phyloP scores from a whole-genome alignment of 35 echinoderm and acorn worm genomes.

The Acanthaster planci region DNA sequence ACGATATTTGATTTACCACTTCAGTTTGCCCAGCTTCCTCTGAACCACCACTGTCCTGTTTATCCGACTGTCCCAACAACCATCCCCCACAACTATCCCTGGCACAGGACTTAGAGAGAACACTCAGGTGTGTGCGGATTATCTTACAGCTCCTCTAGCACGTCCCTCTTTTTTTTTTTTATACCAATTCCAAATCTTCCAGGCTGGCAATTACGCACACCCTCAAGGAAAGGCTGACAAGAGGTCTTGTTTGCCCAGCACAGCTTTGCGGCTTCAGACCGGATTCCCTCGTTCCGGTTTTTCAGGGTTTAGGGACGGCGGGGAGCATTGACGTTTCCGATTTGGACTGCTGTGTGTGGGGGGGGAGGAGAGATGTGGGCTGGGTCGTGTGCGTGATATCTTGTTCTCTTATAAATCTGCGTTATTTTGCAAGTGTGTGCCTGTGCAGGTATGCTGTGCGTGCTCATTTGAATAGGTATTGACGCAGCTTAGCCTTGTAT shows the following conservation, averaged over 20 bases:
- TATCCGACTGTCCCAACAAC: not conserved
- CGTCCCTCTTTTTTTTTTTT: too few relatives aligned
- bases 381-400: too few relatives aligned
- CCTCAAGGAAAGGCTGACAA: not conserved
- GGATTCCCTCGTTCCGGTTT: not conserved
- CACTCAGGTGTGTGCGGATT: not conserved
- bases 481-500: too few relatives aligned
- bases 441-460: too few relatives aligned
- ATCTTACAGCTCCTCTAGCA: too few relatives aligned
- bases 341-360: not conserved
- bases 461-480: too few relatives aligned
- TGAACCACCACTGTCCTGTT: not conserved
- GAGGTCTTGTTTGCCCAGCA: constrained; percentile 19
- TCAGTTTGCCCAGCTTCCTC: not conserved
- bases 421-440: too few relatives aligned
- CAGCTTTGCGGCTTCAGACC: not conserved
- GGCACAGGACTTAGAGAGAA: not conserved
- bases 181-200: too few relatives aligned
- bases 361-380: too few relatives aligned
- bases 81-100: too few relatives aligned
- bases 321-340: not conserved
- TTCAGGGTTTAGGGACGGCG: not conserved
- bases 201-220: not conserved
- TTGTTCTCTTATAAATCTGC: too few relatives aligned
- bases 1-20: constrained; percentile 15